Conservation (phyloP, 2,797 vertebrate species). For the Nyctibius grandis region DNA sequence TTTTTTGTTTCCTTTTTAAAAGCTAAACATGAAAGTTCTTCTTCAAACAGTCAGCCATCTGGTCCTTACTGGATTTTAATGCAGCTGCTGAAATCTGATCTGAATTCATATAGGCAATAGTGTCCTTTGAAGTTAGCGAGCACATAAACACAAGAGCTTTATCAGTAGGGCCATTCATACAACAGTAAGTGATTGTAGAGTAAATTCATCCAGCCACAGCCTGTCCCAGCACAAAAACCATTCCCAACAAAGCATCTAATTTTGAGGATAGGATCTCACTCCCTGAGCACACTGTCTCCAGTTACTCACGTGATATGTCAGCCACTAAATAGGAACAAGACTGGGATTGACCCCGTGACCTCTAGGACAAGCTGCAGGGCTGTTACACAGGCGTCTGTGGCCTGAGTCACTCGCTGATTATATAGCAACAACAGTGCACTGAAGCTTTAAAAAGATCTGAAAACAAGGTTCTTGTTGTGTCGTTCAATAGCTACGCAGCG, state of each 20-base stretch:
- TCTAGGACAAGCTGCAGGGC: background rate
- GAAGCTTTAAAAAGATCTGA: conserved; percentile 3
- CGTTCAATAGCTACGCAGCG: background rate
- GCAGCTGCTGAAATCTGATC: conserved; percentile 53
- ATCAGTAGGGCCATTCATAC: conserved; percentile 59
- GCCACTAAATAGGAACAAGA: conserved; percentile 13
- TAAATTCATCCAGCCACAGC: conserved; percentile 13
- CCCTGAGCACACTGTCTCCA: background rate
- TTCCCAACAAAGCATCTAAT: conserved; percentile 4
- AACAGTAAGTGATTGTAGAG: background rate
- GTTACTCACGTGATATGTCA: background rate
- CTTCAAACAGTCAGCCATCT: conserved; percentile 64
- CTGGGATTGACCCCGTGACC: background rate
- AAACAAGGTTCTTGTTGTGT: conserved; percentile 23
- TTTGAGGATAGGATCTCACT: background rate
- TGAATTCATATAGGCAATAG: conserved; percentile 49
- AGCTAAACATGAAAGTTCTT: conserved; percentile 49
- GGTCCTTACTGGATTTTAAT: conserved; percentile 39
- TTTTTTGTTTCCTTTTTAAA: background rate
- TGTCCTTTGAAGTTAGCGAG: conserved; percentile 59
- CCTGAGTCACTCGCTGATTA: background rate
- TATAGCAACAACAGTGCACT: background rate
- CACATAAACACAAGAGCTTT: conserved; percentile 52
- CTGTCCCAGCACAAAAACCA: background rate
- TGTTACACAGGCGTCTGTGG: background rate